Evolutionary conservation across 2,797 vertebrate genomes (phyloP).

Genomic region (Pogoniulus pusillus): DNA sequence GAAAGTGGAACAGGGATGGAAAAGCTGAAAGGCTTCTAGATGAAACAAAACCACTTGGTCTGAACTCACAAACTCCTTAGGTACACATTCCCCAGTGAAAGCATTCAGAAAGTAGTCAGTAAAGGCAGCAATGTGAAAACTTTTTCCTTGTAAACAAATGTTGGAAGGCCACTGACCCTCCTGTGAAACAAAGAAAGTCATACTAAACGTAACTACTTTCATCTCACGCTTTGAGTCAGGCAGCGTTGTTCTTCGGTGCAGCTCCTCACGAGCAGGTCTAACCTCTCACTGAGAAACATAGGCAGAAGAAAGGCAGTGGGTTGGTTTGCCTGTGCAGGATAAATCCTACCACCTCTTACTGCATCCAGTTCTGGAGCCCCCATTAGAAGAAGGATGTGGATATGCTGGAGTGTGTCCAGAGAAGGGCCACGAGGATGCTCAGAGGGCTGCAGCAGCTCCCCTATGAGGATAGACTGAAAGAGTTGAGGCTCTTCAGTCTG

Average conservation of each 20-base stretch:
- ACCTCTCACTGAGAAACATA: rapidly evolving
- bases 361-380: too few relatives aligned
- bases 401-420: too few relatives aligned
- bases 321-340: background rate
- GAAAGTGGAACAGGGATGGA: background rate
- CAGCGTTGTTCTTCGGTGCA: background rate
- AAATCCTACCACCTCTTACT: too few relatives aligned
- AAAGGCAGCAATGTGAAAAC: background rate
- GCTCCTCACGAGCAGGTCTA: background rate
- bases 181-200: background rate
- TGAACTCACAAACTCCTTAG: background rate
- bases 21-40: background rate
- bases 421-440: too few relatives aligned
- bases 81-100: background rate
- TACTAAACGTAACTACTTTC: background rate
- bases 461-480: too few relatives aligned
- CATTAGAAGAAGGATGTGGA: too few relatives aligned
- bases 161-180: background rate
- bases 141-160: background rate
- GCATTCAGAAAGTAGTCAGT: rapidly evolving
- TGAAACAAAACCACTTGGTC: background rate
- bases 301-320: rapidly evolving
- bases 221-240: background rate
- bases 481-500: too few relatives aligned
- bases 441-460: too few relatives aligned